Evolutionary conservation across 2,888 invertebrate genomes (phyloP).

Genomic region (Agonopterix alstromeriana): DNA sequence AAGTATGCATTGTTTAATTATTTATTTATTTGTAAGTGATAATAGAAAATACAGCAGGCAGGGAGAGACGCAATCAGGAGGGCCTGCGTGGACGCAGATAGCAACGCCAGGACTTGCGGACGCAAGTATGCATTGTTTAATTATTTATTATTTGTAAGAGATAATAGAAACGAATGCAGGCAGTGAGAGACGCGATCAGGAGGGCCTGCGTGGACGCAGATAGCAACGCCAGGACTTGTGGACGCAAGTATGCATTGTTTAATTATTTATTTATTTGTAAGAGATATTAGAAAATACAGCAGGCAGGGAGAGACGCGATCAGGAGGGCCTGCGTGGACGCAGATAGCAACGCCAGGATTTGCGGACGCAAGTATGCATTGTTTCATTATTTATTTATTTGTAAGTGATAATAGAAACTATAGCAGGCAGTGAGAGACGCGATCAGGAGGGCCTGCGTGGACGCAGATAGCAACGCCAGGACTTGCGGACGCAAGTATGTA

Average conservation of each 20-base stretch:
- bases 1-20: constrained; percentile 72
- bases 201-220: constrained; percentile 96
- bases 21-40: too few species aligned
- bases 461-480: constrained; percentile 94
- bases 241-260: constrained; percentile 81
- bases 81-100: constrained; percentile 95
- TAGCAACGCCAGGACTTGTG: constrained; percentile 87
- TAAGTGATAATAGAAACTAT: too few species aligned
- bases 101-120: constrained; percentile 88
- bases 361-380: constrained; percentile 83
- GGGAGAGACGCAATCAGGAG: constrained; percentile 90
- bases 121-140: constrained; percentile 79
- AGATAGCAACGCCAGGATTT: constrained; percentile 90
- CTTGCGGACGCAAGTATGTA: constrained; percentile 86
- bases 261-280: too few species aligned
- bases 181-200: constrained; percentile 88
- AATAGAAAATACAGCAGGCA: constrained; percentile 85
- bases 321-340: constrained; percentile 94
- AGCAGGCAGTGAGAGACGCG: constrained; percentile 85
- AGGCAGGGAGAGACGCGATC: constrained; percentile 87
- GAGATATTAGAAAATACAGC: constrained; percentile 88
- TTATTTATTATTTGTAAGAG: too few species aligned
- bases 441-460: constrained; percentile 92
- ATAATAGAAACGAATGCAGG: constrained; percentile 86
- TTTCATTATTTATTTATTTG: too few species aligned